Percentiles rank a stretch among this genome's conserved stretches.
phyloP scores from a whole-genome alignment of 2,797 vertebrate species.

The Scarus forsteni region DNA sequence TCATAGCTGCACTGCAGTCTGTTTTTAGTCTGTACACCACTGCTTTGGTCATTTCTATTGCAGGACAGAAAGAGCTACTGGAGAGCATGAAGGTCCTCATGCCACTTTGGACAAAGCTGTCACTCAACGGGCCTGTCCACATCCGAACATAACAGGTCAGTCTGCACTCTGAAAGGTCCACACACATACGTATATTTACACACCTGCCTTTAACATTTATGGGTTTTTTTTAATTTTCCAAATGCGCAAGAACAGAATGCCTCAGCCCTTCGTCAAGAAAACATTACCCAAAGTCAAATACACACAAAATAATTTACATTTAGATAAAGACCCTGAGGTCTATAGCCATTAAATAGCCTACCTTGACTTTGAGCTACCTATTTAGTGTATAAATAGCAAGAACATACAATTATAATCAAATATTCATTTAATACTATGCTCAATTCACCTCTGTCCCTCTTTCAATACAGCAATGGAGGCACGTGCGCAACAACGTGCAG shows the following conservation, averaged over 20 bases:
- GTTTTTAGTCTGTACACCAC: too few species aligned
- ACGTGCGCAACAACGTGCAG: conserved; percentile 87
- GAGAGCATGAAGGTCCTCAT: conserved; percentile 39
- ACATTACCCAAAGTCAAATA: conserved; percentile 9
- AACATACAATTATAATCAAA: conserved; percentile 8
- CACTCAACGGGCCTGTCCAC: conserved; percentile 53
- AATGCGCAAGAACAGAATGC: neutral
- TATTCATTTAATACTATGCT: conserved; percentile 6
- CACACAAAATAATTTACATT: neutral
- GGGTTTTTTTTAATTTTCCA: neutral
- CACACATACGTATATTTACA: too few species aligned
- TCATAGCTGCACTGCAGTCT: too few species aligned
- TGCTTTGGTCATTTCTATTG: conserved; percentile 35
- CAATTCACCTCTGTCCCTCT: conserved; percentile 14
- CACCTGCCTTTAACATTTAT: neutral
- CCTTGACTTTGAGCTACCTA: neutral
- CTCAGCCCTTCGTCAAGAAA: conserved; percentile 24
- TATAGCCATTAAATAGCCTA: neutral
- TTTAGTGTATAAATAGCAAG: conserved; percentile 24
- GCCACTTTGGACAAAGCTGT: conserved; percentile 64
- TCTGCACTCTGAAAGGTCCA: conserved; percentile 3
- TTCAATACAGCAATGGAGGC: conserved; percentile 91
- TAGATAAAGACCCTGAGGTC: neutral
- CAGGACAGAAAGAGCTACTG: conserved; percentile 60
- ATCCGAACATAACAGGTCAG: conserved; percentile 89